Base-by-base conservation (phyloP, 1,140 invertebrate genomes). In the Bombus difficillimus region DNA sequence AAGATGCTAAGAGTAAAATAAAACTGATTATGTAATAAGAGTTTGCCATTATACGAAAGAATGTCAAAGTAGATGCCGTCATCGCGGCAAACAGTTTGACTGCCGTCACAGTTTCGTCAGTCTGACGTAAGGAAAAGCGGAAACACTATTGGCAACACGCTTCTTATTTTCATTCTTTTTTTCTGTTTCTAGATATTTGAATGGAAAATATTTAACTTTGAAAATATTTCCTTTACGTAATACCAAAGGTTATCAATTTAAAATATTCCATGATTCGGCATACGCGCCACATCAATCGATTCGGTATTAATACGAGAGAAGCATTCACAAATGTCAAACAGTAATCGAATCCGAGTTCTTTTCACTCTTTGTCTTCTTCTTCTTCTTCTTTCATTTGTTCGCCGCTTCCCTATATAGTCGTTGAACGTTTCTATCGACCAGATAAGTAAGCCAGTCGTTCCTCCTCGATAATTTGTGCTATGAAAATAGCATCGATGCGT, bases 401-500 rank as follows among this genome's bases (percentile, higher is more conserved):
- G 47, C 47, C 47, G 18, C 18, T 28, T 47, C 25, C 32, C 34
- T 5, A 8, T 3, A 15, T 8, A n/a, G 3, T 73, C 28, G 22
- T 73, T 39, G 37, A 57, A 39, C 68, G 28, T 22, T 22, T 34
- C 62, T 34, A 39, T 32, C 25, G 10, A 41, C 34, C 57, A 57
- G 79, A 79, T 84, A 84, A 83, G 68, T 85, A 85, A 85, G 57
- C 41, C 77, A 85, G 53, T 59, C 34, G 57, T 47, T 73, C 15
- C 64, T 73, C 15, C 25, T 53, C 34, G 73, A 15, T 66, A n/a
- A 22, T 64, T 47, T 22, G 53, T 6, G 6, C 22, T 43, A 73
- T 59, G 78, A 74, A 85, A 85, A 85, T 81, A 81, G 53, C 53
- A 81, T 74, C 78, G 83, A 74, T 74, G 28, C 8, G 71, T 85